These are phyloP conservation scores for Myotis myotis DNA, from an alignment of 2,797 vertebrate genomes.

Conservation along the genomic window DNA sequence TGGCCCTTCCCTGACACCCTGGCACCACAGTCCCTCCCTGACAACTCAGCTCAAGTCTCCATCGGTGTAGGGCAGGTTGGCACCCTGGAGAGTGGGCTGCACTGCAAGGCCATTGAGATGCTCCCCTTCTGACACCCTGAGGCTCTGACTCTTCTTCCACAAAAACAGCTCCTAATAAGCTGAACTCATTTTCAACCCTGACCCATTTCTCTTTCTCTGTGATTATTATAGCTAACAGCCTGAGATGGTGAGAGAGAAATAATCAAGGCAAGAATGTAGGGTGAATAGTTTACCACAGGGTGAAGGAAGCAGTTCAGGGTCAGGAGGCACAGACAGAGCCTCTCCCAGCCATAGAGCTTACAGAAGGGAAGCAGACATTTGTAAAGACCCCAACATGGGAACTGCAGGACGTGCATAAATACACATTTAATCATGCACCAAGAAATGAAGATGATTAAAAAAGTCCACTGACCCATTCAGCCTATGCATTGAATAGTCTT, in stretches of 20 bases:
- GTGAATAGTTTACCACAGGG: neutral
- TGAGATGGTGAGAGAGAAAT: neutral
- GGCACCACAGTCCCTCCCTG: too few species aligned
- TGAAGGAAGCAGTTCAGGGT: neutral
- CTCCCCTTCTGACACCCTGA: neutral
- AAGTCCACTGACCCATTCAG: neutral
- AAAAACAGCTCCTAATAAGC: neutral
- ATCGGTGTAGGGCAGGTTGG: neutral
- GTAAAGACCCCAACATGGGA: neutral
- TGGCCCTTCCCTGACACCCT: neutral
- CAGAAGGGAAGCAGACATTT: neutral
- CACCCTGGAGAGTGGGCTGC: neutral
- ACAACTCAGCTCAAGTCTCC: neutral
- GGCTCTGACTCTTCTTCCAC: neutral
- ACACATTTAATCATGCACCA: neutral
- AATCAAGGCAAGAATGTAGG: neutral
- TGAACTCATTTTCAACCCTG: neutral
- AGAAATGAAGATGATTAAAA: neutral
- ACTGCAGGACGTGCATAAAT: too few species aligned
- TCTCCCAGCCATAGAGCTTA: neutral
- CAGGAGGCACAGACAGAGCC: neutral
- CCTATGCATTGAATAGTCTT: rapidly evolving
- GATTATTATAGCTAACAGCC: neutral
- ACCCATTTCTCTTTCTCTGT: neutral
- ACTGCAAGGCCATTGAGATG: rapidly evolving